A percentile compares a stretch with the other conserved stretches of the same genome.
Conservation (phyloP, 1,140 invertebrate genomes). For the Diprion similis region DNA sequence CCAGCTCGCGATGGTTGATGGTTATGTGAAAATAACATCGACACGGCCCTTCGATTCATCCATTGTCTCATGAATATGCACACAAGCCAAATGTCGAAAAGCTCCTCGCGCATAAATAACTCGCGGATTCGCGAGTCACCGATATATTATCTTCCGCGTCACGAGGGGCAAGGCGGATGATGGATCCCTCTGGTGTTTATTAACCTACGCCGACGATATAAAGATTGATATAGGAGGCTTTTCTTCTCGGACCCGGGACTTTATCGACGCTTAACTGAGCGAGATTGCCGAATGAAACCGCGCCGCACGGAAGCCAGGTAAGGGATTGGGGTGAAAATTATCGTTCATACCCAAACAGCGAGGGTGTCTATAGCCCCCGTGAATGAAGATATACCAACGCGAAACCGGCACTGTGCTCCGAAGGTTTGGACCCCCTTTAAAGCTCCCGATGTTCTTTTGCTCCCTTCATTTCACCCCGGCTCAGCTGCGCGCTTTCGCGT, state of each 20-base stretch:
- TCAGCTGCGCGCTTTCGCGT: slow-evolving; percentile 18
- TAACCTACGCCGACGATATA: background rate
- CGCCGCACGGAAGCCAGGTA: background rate
- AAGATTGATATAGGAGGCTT: slow-evolving; percentile 1
- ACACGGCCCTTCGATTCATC: no score
- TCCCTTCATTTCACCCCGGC: slow-evolving; percentile 20
- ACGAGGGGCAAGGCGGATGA: background rate
- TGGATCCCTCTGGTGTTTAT: background rate
- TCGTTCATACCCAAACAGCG: background rate
- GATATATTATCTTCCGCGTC: background rate
- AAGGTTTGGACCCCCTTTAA: background rate
- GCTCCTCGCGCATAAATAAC: no score
- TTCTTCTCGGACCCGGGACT: background rate
- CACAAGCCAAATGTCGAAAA: no score
- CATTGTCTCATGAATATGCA: no score
- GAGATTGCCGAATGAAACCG: slow-evolving; percentile 2
- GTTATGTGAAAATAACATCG: no score
- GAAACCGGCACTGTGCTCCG: background rate
- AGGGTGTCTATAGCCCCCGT: background rate
- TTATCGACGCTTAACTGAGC: background rate
- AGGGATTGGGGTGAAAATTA: background rate
- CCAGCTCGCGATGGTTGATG: no score
- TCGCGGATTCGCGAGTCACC: no score
- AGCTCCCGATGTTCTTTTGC: slow-evolving; percentile 21
- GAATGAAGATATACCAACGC: background rate